A percentile compares a stretch with the other conserved stretches of the same genome.
phyloP scores from a whole-genome alignment of 2,797 vertebrate species.

The Sebastes melanostomus region DNA sequence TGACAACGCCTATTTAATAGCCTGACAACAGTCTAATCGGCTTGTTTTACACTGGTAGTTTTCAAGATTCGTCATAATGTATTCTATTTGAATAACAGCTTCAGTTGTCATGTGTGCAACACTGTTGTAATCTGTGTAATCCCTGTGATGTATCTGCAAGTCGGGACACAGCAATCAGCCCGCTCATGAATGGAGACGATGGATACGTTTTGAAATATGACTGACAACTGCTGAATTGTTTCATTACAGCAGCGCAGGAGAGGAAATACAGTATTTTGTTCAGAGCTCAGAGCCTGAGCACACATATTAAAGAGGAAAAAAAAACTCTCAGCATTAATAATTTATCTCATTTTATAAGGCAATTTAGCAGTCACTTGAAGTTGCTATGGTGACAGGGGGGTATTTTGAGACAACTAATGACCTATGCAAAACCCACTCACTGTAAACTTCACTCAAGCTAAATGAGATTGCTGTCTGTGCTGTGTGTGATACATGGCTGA shows the following conservation, averaged over 20 bases:
- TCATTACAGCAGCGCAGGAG: constrained; percentile 32
- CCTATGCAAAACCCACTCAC: constrained; percentile 80
- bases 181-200: constrained; percentile 27
- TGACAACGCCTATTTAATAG: no score
- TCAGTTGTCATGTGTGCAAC: constrained; percentile 24
- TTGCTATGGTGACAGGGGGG: constrained; percentile 80
- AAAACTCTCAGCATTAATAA: constrained; percentile 72
- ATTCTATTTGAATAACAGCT: constrained; percentile 29
- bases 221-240: constrained; percentile 56
- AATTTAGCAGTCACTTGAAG: constrained; percentile 78
- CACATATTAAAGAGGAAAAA: constrained; percentile 53
- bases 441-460: constrained; percentile 80
- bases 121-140: constrained; percentile 51
- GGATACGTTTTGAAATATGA: constrained; percentile 48
- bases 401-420: constrained; percentile 83
- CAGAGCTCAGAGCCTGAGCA: constrained; percentile 42
- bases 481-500: constrained; percentile 75
- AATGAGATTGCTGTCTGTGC: constrained; percentile 75
- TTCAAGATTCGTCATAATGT: constrained; percentile 23
- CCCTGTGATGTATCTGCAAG: constrained; percentile 31
- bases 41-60: constrained; percentile 16
- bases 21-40: no score
- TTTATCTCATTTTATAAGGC: constrained; percentile 77
- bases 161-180: constrained; percentile 21
- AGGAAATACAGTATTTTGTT: constrained; percentile 51